These are phyloP conservation scores for Phalacrocorax brasilianus DNA, from an alignment of 2,113 vertebrate species.

Conservation along the genomic window DNA sequence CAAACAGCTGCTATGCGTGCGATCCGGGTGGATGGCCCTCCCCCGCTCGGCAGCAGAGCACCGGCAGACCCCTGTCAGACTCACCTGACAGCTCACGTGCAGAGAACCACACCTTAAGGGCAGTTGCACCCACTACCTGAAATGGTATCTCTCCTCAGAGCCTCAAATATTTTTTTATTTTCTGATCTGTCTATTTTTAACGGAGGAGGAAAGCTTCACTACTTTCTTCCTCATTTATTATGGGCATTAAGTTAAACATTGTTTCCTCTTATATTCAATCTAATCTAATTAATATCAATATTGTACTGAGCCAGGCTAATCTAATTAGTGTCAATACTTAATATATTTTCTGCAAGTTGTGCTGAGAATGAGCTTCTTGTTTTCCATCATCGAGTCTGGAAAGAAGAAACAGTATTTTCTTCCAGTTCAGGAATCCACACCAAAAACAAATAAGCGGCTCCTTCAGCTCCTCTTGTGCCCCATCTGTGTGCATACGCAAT, in stretches of 20 bases:
- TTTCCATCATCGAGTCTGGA: neutral
- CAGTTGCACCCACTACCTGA: too few species aligned
- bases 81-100: rapidly evolving
- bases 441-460: neutral
- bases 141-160: neutral
- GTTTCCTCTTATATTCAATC: slow-evolving; percentile 22
- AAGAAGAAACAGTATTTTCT: neutral
- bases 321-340: slow-evolving; percentile 27
- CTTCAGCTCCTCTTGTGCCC: neutral
- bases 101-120: rapidly evolving
- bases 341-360: neutral
- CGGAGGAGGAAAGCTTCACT: neutral
- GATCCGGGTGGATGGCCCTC: neutral
- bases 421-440: neutral
- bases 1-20: rapidly evolving
- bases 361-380: neutral
- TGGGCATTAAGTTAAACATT: slow-evolving; percentile 5
- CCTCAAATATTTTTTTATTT: neutral
- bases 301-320: slow-evolving; percentile 15
- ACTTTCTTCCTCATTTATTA: slow-evolving; percentile 45
- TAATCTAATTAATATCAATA: slow-evolving; percentile 43
- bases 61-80: neutral
- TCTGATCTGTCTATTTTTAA: neutral
- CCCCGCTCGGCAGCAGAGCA: neutral
- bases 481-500: too few species aligned